Evolutionary conservation across 1,140 invertebrate species (phyloP).

Genomic region (Diuraphis noxia): DNA sequence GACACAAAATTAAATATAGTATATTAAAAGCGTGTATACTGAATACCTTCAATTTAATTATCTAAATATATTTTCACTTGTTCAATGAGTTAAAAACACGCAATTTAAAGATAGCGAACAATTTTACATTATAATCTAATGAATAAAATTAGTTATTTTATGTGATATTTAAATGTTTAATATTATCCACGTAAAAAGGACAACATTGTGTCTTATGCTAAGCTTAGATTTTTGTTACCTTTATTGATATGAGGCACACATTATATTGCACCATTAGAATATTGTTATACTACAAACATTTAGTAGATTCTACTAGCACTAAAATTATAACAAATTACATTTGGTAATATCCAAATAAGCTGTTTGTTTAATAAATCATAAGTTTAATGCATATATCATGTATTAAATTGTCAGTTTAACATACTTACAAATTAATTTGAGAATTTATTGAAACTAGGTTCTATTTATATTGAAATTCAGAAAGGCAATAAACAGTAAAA

Average conservation of each 20-base stretch:
- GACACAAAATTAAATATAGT: conserved; percentile 19
- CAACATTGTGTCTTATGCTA: neutral
- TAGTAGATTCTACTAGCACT: neutral
- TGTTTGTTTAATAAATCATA: too few relatives aligned
- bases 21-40: neutral
- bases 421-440: neutral
- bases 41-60: neutral
- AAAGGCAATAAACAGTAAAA: neutral
- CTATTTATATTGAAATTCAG: neutral
- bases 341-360: too few relatives aligned
- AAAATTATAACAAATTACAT: neutral
- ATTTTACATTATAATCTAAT: neutral
- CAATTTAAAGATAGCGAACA: neutral
- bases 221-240: neutral
- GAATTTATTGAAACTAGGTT: neutral
- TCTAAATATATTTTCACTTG: neutral
- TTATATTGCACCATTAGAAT: neutral
- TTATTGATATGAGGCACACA: neutral
- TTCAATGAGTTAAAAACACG: neutral
- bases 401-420: neutral
- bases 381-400: neutral
- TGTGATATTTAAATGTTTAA: neutral
- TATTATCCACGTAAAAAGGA: neutral
- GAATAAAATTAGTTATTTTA: conserved; percentile 20
- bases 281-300: neutral